A percentile compares a stretch with the other conserved stretches of the same genome.
phyloP scores from a whole-genome alignment of 1,140 invertebrate species.

The Drosophila orena region DNA sequence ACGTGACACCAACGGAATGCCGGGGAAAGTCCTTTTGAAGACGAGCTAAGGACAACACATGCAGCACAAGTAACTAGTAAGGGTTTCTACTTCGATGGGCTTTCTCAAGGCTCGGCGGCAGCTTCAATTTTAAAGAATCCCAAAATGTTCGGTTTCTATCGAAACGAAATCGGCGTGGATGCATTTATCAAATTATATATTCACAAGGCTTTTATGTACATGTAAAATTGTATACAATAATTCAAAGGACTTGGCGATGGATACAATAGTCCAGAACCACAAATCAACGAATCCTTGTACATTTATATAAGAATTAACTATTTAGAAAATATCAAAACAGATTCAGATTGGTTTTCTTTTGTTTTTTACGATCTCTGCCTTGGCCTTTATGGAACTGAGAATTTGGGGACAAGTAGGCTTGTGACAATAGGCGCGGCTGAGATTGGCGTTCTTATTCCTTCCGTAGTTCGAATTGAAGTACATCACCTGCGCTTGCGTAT shows the following conservation, averaged over 20 bases:
- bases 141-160: neutral
- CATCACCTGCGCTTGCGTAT: slow-evolving; percentile 12
- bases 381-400: neutral
- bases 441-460: neutral
- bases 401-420: neutral
- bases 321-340: too few species aligned
- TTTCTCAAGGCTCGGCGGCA: neutral
- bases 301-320: too few species aligned
- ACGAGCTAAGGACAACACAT: neutral
- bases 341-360: neutral
- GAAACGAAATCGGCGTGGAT: too few species aligned
- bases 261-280: too few species aligned
- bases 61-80: slow-evolving; percentile 15
- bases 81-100: neutral
- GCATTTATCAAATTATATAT: neutral
- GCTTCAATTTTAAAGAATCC: neutral
- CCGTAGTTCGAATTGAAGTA: slow-evolving; percentile 28
- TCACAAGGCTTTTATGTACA: neutral
- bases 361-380: neutral
- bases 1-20: slow-evolving; percentile 55
- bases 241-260: too few species aligned
- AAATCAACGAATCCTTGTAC: too few species aligned
- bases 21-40: neutral
- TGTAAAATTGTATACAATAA: too few species aligned
- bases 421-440: neutral